Evolutionary conservation across 2,113 vertebrate species (phyloP), one percentile per base, ranked within the genome.

Genomic region (Carollia perspicillata): DNA sequence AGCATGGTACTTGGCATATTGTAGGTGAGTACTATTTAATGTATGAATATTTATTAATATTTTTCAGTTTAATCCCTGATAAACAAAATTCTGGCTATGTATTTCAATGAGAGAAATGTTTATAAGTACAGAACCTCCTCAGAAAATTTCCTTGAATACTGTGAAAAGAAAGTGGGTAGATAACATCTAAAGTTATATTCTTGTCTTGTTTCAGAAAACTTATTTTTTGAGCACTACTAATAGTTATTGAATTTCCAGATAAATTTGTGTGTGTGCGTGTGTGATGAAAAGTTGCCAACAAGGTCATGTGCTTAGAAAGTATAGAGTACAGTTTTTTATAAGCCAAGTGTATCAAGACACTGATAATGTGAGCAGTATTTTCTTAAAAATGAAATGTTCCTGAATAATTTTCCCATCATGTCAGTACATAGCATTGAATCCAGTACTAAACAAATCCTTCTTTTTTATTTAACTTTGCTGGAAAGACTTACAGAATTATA

Each of bases 381-480:
- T 94, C 95, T 96, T 68, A 71, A 86, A 51, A 79, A 74, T 94
- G 96, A 97, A 97, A 75, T 78, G 6, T 79, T 96, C 40, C 71
- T 81, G 90, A 92, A 85, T 92, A 97, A 91, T 96, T 97, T 71
- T 40, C 84, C 40, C 81, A 92, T 96, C 89, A 58, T 28, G 37
- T 93, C 90, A 93, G 90, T 88, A 60, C 47, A 95, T 5, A 88
- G 88, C 80, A 95, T 78, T 63, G 84, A 97, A 92, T 84, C 72
- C 81, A 88, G 90, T 96, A 97, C 96, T 97, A 97, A 96, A 84
- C 96, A 97, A 87, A 97, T 97, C 35, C 84, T 97, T 97, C 97
- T 97, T 97, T 88, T 97, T 97, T 97, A 96, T 97, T 92, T 97
- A 97, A 97, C 90, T 88, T 95, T 90, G 74, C 71, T 92, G 85